phyloP scores from a whole-genome alignment of 2,113 vertebrate species.

The Rhinolophus ferrumequinum region DNA sequence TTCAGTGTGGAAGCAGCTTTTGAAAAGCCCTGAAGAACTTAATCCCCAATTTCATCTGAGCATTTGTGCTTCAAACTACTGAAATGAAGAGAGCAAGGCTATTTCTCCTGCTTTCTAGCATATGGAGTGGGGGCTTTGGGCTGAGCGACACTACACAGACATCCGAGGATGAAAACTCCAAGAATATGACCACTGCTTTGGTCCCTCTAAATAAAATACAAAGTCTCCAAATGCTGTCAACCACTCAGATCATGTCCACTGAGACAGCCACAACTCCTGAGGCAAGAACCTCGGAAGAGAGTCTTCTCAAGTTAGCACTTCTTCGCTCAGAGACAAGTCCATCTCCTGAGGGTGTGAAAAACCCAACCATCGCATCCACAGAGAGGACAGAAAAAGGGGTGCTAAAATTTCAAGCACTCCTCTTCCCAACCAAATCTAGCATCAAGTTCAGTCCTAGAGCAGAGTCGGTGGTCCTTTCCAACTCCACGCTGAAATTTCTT shows the following conservation, averaged over 20 bases:
- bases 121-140: constrained; percentile 66
- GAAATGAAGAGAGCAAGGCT: constrained; percentile 77
- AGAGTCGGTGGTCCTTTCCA: constrained; percentile 39
- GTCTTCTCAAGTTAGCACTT: neutral
- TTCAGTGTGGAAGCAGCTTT: constrained; percentile 68
- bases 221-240: neutral
- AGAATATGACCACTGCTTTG: constrained; percentile 4
- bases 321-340: neutral
- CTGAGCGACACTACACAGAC: neutral
- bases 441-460: neutral
- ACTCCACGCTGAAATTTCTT: constrained; percentile 46
- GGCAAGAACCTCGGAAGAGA: neutral
- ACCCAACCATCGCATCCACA: neutral
- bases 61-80: neutral
- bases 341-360: neutral
- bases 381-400: neutral
- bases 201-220: neutral
- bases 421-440: neutral
- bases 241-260: neutral
- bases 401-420: neutral
- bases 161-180: neutral
- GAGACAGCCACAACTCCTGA: neutral
- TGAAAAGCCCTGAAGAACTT: constrained; percentile 32
- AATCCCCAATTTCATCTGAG: neutral
- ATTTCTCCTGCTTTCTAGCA: constrained; percentile 74